phyloP scores from a whole-genome alignment of 2,797 vertebrate species.

The Pseudochaenichthys georgianus region DNA sequence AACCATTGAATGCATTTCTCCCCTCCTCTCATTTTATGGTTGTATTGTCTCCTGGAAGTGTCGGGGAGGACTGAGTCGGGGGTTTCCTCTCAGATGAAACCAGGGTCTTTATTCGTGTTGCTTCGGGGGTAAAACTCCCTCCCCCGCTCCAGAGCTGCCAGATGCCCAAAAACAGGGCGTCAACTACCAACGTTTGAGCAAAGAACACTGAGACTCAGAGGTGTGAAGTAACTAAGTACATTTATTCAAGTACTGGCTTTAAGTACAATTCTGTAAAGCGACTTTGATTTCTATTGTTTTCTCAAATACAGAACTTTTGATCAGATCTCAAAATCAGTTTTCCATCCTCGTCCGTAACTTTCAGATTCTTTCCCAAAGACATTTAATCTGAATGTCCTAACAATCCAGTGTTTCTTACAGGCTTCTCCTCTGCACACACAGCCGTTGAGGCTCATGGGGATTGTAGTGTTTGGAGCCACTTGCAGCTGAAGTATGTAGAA shows the following conservation, averaged over 20 bases:
- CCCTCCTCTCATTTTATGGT: conserved; percentile 27
- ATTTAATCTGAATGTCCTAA: too few species aligned
- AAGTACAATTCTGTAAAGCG: too few species aligned
- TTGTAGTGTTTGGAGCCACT: background rate
- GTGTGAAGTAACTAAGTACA: too few species aligned
- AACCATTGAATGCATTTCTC: background rate
- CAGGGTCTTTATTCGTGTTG: background rate
- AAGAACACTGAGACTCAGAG: background rate
- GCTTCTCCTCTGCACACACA: background rate
- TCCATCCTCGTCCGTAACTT: too few species aligned
- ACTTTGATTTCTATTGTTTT: too few species aligned
- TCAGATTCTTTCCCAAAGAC: too few species aligned
- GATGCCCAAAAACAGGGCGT: too few species aligned
- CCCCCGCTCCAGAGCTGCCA: too few species aligned
- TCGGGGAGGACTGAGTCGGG: background rate
- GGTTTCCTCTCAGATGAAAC: background rate
- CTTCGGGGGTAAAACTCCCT: conserved; percentile 13
- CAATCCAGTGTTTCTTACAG: background rate
- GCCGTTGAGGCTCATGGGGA: background rate
- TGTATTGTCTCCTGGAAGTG: conserved; percentile 14
- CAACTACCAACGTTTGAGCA: too few species aligned
- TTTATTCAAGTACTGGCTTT: too few species aligned
- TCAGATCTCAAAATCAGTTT: too few species aligned
- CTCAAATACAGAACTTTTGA: background rate
- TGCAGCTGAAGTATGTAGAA: too few species aligned